Percentiles rank a stretch among this genome's conserved stretches.
These are phyloP conservation scores for Yponomeuta plumbellus DNA, from an alignment of 2,888 invertebrate species.

Conservation along the genomic window DNA sequence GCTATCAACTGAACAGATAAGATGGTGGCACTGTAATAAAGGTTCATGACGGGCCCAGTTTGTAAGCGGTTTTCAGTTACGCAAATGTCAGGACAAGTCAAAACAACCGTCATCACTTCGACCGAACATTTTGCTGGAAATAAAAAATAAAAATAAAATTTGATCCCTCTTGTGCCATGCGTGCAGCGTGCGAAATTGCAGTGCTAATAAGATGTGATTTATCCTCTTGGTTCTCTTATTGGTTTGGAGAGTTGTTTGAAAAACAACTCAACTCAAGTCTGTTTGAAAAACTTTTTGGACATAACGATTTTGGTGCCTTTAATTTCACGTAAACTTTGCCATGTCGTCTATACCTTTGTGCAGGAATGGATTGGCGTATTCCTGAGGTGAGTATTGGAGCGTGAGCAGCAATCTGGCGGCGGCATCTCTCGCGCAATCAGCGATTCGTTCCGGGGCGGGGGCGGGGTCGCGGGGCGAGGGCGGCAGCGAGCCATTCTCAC, in stretches of 20 bases:
- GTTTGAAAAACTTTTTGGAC: not conserved
- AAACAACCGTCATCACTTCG: conserved; percentile 70
- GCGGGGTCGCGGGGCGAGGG: conserved; percentile 31
- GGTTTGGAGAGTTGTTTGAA: conserved; percentile 4
- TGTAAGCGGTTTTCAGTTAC: conserved; percentile 35
- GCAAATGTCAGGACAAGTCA: conserved; percentile 66
- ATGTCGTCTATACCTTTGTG: not conserved
- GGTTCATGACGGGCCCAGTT: too few relatives aligned
- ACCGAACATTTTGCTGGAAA: conserved; percentile 33
- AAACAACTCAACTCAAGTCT: too few relatives aligned
- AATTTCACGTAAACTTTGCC: not conserved
- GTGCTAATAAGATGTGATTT: conserved; percentile 53
- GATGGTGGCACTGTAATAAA: too few relatives aligned
- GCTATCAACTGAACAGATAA: too few relatives aligned
- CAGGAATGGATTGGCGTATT: not conserved
- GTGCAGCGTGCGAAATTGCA: conserved; percentile 39
- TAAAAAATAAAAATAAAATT: conserved; percentile 33
- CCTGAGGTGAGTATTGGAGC: conserved; percentile 29
- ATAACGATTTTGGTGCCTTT: not conserved
- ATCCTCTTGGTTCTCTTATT: conserved; percentile 18
- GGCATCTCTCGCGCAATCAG: conserved; percentile 69
- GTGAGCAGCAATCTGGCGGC: conserved; percentile 56
- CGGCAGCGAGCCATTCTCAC: conserved; percentile 62
- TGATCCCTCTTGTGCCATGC: conserved; percentile 35
- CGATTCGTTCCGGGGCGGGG: conserved; percentile 60